These are phyloP conservation scores for Hyla sarda DNA, from an alignment of 2,113 vertebrate genomes.

Conservation along the genomic window DNA sequence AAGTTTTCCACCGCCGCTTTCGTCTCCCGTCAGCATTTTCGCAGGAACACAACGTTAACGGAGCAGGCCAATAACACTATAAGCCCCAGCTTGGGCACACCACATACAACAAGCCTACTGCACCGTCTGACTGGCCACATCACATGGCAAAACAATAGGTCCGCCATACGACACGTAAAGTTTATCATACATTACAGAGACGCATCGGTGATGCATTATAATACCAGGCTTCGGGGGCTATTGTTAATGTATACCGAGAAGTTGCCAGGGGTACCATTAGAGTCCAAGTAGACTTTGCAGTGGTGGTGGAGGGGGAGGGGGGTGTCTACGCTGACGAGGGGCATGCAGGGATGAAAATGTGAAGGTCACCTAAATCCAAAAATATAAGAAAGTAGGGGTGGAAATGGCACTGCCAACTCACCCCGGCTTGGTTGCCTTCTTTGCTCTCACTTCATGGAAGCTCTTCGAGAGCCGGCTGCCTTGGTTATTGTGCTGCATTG, in stretches of 20 bases:
- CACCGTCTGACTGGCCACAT: not conserved
- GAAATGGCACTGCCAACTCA: constrained; percentile 17
- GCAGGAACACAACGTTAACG: not conserved
- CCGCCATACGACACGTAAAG: not conserved
- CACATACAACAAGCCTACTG: not conserved
- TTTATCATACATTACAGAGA: not conserved
- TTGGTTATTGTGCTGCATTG: constrained; percentile 59
- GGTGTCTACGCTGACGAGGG: not conserved
- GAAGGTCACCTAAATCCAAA: not conserved
- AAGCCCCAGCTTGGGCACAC: not conserved
- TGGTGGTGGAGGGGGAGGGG: too few relatives aligned
- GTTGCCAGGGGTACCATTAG: not conserved
- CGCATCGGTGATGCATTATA: not conserved
- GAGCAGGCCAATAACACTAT: not conserved
- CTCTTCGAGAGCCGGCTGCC: constrained; percentile 48
- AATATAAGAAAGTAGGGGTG: not conserved
- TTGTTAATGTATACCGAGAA: not conserved
- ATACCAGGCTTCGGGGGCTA: not conserved
- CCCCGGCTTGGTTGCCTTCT: constrained; percentile 27
- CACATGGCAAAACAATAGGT: not conserved
- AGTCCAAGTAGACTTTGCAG: constrained; percentile 2
- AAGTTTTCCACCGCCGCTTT: not conserved
- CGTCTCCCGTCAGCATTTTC: not conserved
- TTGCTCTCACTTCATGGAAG: constrained; percentile 53
- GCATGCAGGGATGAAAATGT: not conserved